Evolutionary conservation across 2,113 vertebrate genomes (phyloP).

Genomic region (Spilogale gracilis): DNA sequence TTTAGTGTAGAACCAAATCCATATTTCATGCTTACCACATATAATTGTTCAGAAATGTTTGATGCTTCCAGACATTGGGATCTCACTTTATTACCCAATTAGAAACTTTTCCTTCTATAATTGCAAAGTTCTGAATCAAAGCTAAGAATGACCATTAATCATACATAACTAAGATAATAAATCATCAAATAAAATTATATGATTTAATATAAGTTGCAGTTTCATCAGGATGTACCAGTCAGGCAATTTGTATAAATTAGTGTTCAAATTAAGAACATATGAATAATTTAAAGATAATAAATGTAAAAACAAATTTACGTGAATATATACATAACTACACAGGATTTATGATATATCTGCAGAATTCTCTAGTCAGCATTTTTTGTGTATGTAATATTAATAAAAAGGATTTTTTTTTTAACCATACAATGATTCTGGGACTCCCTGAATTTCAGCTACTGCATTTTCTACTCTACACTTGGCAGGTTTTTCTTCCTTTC

Average conservation of each 20-base stretch:
- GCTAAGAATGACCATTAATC: conserved; percentile 38
- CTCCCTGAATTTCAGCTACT: conserved; percentile 73
- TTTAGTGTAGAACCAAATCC: neutral
- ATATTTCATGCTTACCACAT: conserved; percentile 27
- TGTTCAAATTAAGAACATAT: conserved; percentile 72
- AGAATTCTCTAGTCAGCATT: conserved; percentile 58
- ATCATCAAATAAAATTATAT: conserved; percentile 61
- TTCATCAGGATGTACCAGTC: conserved; percentile 51
- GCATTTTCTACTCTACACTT: conserved; percentile 72
- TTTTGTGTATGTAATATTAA: conserved; percentile 53
- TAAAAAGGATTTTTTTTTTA: conserved; percentile 65
- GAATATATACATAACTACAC: conserved; percentile 47
- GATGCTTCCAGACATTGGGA: neutral
- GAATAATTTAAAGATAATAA: conserved; percentile 68
- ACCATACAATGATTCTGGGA: conserved; percentile 66
- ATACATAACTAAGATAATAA: conserved; percentile 52
- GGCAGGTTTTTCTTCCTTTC: conserved; percentile 75
- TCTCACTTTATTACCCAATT: conserved; percentile 16
- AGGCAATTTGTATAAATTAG: conserved; percentile 68
- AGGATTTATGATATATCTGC: conserved; percentile 36
- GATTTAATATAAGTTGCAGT: conserved; percentile 56
- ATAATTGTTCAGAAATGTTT: conserved; percentile 12
- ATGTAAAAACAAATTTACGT: conserved; percentile 72
- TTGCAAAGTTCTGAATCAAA: conserved; percentile 56
- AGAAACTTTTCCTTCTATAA: conserved; percentile 55